Evolutionary conservation across 2,113 vertebrate species (phyloP), one percentile per base, ranked within the genome.

Genomic region (Sinocyclocheilus grahami): DNA sequence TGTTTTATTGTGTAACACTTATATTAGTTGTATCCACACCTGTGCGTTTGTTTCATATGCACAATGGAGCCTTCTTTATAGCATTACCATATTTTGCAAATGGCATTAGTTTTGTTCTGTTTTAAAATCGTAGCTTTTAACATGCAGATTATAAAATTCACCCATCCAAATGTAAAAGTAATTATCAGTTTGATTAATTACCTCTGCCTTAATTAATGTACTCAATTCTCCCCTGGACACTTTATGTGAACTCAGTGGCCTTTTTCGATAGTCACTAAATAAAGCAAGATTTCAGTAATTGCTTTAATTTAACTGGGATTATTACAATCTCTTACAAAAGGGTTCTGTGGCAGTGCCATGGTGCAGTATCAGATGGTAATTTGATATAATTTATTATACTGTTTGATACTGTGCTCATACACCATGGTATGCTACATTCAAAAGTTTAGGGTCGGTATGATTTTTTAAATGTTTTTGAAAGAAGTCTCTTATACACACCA

Each of bases 1-100:
- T 80, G 55, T 33, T 78, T 37, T 60, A 60, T 78, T 78, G 77
- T 63, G 22, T 78, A 12, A 78, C 30, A 78, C 75, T 78, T 11
- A 24, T 78, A 1, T 55, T 33, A 0, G 16, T n/a, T 13, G 12
- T 39, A 80, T 24, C 22, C 11, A 12, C 27, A 80, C 62, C 55
- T 39, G 37, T 27, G 33, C 55, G 39, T 78, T 80, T 80, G 78
- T 80, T 42, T 42, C 37, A 46, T 63, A 9, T 63, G 37, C 37
- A 7, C 33, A 63, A 14, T 39, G 33, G 3, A 63, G 30, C 1
- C 9, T 20, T 55, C 14, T 55, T 55, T 58, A 33, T 33, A 33
- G n/a, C 24, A 22, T 16, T 42, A 65, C 62, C n/a, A 42, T 42
- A 0, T 42, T 42, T 42, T 42, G 42, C 42, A 69, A 82, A 69